Evolutionary conservation across 2,888 invertebrate species (phyloP).

Genomic region (Endomychus coccineus): DNA sequence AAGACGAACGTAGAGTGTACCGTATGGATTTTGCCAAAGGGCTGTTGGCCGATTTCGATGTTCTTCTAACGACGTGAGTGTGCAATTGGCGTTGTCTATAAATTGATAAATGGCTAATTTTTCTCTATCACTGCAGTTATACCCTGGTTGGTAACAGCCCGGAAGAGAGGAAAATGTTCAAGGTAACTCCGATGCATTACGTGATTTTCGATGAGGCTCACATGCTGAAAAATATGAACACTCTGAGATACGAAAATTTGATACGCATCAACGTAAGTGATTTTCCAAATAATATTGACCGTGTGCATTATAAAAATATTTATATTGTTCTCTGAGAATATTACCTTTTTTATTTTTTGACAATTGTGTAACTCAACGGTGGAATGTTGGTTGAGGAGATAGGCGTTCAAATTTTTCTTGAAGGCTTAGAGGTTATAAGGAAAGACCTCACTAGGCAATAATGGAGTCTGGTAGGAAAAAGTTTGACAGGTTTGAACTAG

Average conservation of each 20-base stretch:
- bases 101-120: constrained; percentile 4
- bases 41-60: constrained; percentile 66
- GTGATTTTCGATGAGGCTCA: constrained; percentile 96
- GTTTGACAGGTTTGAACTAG: too few species aligned
- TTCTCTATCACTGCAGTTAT: constrained; percentile 41
- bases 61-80: constrained; percentile 81
- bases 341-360: too few species aligned
- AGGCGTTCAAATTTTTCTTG: too few species aligned
- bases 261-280: constrained; percentile 61
- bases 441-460: too few species aligned
- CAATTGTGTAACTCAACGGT: too few species aligned
- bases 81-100: background rate
- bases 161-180: constrained; percentile 85
- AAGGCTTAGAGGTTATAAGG: too few species aligned
- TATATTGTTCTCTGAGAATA: constrained; percentile 6
- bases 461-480: too few species aligned
- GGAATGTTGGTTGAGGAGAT: too few species aligned
- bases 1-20: constrained; percentile 73
- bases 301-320: constrained; percentile 1
- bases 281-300: constrained; percentile 1
- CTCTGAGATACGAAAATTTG: constrained; percentile 80
- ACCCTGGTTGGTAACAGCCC: constrained; percentile 77
- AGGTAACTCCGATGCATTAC: constrained; percentile 82
- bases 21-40: constrained; percentile 68
- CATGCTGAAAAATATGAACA: constrained; percentile 96